A percentile compares a stretch with the other conserved stretches of the same genome.
Evolutionary conservation across 2,888 invertebrate genomes (phyloP).

Genomic region (Thelaira solivaga): DNA sequence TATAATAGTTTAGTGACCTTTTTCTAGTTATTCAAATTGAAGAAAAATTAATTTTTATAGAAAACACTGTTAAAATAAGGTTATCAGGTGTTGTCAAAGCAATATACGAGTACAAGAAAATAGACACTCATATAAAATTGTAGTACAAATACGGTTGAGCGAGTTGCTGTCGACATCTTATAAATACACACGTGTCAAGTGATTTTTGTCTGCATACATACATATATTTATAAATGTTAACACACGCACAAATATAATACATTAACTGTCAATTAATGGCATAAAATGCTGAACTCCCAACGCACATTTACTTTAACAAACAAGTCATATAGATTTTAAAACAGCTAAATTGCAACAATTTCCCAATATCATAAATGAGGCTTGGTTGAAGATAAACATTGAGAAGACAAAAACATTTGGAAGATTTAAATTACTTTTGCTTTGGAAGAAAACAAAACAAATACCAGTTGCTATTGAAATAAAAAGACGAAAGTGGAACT

Average conservation of each 20-base stretch:
- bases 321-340: constrained; percentile 34
- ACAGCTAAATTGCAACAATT: too few species aligned
- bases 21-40: too few species aligned
- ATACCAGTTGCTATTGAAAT: too few species aligned
- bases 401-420: too few species aligned
- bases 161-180: too few species aligned
- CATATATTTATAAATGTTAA: constrained; percentile 47
- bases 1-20: too few species aligned
- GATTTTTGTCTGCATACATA: constrained; percentile 41
- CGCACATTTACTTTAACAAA: neutral
- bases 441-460: too few species aligned
- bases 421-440: too few species aligned
- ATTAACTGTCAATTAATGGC: constrained; percentile 59
- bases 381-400: too few species aligned
- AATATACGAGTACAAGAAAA: neutral
- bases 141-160: neutral
- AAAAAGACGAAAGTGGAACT: too few species aligned
- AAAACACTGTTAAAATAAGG: neutral
- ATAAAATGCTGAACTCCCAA: constrained; percentile 10
- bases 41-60: neutral
- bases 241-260: constrained; percentile 43
- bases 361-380: too few species aligned
- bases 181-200: constrained; percentile 18
- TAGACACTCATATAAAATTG: neutral
- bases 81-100: constrained; percentile 19